These are phyloP conservation scores for Propsilocerus akamusi DNA, from an alignment of 1,140 invertebrate species.

Conservation along the genomic window DNA sequence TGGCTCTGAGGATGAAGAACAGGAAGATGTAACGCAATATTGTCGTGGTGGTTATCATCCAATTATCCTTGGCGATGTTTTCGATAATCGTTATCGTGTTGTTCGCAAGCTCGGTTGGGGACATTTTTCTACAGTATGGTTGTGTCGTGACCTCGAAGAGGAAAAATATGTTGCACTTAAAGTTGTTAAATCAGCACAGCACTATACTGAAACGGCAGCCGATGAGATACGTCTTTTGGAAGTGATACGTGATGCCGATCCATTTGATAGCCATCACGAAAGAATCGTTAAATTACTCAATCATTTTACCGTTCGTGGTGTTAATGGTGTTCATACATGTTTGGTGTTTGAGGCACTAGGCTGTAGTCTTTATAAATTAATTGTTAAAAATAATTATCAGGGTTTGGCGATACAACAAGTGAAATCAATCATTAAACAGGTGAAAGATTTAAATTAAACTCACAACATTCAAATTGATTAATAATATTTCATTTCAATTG, in stretches of 20 bases:
- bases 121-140: conserved; percentile 96
- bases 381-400: conserved; percentile 94
- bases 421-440: conserved; percentile 87
- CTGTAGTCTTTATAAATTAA: conserved; percentile 92
- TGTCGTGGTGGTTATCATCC: conserved; percentile 94
- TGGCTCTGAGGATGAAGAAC: conserved; percentile 66
- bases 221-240: conserved; percentile 96
- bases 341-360: conserved; percentile 99
- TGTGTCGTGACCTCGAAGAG: conserved; percentile 81
- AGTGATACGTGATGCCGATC: conserved; percentile 82
- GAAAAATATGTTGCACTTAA: conserved; percentile 93
- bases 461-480: not conserved
- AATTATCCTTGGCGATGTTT: conserved; percentile 88
- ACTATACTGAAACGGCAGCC: conserved; percentile 95
- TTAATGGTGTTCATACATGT: conserved; percentile 89
- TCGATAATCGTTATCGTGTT: conserved; percentile 85
- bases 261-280: conserved; percentile 70
- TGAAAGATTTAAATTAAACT: not conserved
- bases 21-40: conserved; percentile 88
- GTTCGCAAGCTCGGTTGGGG: conserved; percentile 96
- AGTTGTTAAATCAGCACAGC: conserved; percentile 95
- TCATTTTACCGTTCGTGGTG: conserved; percentile 94
- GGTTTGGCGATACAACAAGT: conserved; percentile 91
- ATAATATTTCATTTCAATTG: not conserved
- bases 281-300: conserved; percentile 93